A percentile compares a stretch with the other conserved stretches of the same genome.
These are phyloP conservation scores for Drosophila multiciliata DNA, from an alignment of 2,888 invertebrate genomes.

Conservation along the genomic window DNA sequence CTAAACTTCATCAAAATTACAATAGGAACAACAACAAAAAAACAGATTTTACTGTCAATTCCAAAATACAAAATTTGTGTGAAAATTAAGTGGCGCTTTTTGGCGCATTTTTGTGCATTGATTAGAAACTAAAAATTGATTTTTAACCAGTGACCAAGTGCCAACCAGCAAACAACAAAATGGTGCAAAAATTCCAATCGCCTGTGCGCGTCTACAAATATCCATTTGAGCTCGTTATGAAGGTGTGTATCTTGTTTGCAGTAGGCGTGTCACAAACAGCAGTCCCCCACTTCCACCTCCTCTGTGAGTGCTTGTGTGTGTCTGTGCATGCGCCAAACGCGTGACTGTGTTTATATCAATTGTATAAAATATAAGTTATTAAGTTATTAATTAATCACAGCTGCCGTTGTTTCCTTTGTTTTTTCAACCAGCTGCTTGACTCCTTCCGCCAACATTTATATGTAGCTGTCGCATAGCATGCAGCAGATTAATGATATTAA, in stretches of 20 bases:
- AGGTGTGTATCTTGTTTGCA: conserved; percentile 88
- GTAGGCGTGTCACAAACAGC: conserved; percentile 42
- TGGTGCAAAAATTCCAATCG: conserved; percentile 98
- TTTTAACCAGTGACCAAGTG: conserved; percentile 63
- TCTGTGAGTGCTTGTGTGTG: conserved; percentile 8
- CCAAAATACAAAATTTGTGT: conserved; percentile 34
- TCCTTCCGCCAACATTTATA: conserved; percentile 36
- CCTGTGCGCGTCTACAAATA: conserved; percentile 97
- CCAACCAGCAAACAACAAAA: conserved; percentile 83
- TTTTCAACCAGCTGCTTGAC: conserved; percentile 25
- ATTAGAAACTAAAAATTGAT: conserved; percentile 53
- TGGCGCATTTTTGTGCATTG: conserved; percentile 33
- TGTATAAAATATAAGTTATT: conserved; percentile 8
- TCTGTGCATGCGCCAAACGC: conserved; percentile 40
- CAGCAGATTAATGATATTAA: conserved; percentile 72
- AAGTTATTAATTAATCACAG: conserved; percentile 35
- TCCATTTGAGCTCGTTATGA: conserved; percentile 98
- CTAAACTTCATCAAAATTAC: conserved; percentile 18
- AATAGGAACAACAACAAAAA: not conserved
- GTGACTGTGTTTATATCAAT: conserved; percentile 33
- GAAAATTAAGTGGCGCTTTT: conserved; percentile 28
- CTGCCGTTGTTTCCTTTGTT: conserved; percentile 23
- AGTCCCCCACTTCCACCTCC: conserved; percentile 7
- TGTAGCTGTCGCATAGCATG: conserved; percentile 33
- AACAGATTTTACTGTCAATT: conserved; percentile 18